Evolutionary conservation across 2,113 vertebrate genomes (phyloP), one percentile per base, ranked within the genome.

Genomic region (Lasiurus borealis): DNA sequence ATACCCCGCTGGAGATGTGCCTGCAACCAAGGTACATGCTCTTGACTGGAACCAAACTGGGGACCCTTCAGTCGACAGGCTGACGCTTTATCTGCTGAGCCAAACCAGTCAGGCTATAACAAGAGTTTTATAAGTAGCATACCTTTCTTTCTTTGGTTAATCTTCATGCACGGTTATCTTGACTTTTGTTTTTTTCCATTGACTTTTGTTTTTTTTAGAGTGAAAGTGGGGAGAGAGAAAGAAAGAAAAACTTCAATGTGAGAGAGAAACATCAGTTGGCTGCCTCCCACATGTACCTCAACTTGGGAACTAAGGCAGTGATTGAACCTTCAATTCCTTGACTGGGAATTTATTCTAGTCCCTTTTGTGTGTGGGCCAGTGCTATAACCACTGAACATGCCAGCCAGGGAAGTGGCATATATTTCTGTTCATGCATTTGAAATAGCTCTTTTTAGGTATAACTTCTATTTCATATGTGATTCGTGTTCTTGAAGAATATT

Each of bases 361-460:
- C 29, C 64, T 66, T 31, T 66, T 13, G 64, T 31, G 13, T 31
- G 64, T 31, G 13, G 29, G 64, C 29, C 64, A 15, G 14, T 66
- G 64, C 13, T 31, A 29, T 66, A 66, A 66, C 64, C 64, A 31
- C n/a, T 69, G 66, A 18, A n/a, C 14, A 66, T 19, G 10, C 66
- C 66, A 69, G 66, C 31, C n/a, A 69, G n/a, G 15, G n/a, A n/a
- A n/a, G 66, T 68, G 29, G 44, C 27, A 48, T 48, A 48, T 75
- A 27, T 78, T 95, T 97, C 3, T 91, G 10, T 64, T 88, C 18
- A 59, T 52, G 13, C n/a, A 77, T 91, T 96, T 90, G 48, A 87
- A 91, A 86, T 93, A 72, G 6, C 57, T 54, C 6, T 54, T 64
- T 96, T 92, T 92, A 88, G 57, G 6, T 66, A 13, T 88, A n/a